Percentiles rank a stretch among this genome's conserved stretches.
Evolutionary conservation across 2,113 vertebrate genomes (phyloP).

Genomic region (Tympanuchus pallidicinctus): DNA sequence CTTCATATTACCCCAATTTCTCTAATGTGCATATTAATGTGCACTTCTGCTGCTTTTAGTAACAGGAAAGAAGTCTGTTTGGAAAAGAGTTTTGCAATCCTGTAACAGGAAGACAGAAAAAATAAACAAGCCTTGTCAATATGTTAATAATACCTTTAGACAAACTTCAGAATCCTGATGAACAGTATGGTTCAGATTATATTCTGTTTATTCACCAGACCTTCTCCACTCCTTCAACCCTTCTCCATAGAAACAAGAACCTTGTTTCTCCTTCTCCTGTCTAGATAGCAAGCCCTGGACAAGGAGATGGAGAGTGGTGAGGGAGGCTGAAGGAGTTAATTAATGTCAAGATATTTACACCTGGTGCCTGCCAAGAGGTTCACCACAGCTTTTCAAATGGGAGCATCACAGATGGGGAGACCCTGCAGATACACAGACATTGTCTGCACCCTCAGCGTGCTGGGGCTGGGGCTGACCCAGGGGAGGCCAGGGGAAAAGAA

Average conservation of each 20-base stretch:
- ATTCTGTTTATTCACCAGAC: slow-evolving; percentile 3
- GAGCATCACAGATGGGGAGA: background rate
- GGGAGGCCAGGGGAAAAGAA: background rate
- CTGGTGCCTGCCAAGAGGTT: fast-evolving
- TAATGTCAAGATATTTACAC: background rate
- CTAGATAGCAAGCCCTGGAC: background rate
- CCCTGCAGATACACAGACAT: background rate
- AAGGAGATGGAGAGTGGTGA: background rate
- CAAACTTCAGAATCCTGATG: slow-evolving; percentile 9
- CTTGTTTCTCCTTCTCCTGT: background rate
- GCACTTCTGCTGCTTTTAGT: slow-evolving; percentile 25
- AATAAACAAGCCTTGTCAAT: background rate
- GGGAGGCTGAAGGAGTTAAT: background rate
- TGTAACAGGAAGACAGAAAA: background rate
- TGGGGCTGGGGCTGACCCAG: fast-evolving
- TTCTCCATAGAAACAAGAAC: background rate
- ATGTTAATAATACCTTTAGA: slow-evolving; percentile 30
- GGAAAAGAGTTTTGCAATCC: slow-evolving; percentile 46
- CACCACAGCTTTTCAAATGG: background rate
- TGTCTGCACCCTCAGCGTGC: background rate
- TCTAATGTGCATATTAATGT: slow-evolving; percentile 4
- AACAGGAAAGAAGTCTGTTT: slow-evolving; percentile 19
- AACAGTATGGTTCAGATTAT: slow-evolving; percentile 4
- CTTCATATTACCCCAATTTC: background rate
- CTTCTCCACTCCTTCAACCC: slow-evolving; percentile 11